These are phyloP conservation scores for Pelusios castaneus DNA, from an alignment of 2,113 vertebrate species.

Conservation along the genomic window DNA sequence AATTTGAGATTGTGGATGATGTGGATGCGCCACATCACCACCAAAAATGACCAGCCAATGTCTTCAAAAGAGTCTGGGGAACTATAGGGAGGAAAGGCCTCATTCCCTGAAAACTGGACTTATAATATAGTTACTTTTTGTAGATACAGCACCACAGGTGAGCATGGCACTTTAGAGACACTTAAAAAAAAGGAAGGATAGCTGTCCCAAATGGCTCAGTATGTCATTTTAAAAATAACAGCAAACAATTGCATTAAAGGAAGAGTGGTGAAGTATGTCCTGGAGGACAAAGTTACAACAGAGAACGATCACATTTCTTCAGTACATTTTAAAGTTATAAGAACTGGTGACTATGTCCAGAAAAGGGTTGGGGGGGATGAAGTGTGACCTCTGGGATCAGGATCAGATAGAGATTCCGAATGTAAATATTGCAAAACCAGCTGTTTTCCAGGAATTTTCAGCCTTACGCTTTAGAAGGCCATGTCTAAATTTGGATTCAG, in stretches of 20 bases:
- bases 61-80: background rate
- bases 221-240: background rate
- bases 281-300: background rate
- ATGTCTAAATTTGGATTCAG: background rate
- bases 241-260: background rate
- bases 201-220: background rate
- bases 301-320: background rate
- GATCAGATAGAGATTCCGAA: background rate
- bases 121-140: background rate
- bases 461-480: slow-evolving; percentile 8
- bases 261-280: background rate
- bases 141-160: background rate
- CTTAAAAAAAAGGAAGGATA: background rate
- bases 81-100: background rate
- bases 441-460: background rate
- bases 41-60: accelerated
- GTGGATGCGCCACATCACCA: no score
- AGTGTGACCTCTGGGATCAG: background rate
- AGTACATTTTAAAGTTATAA: background rate
- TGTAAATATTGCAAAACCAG: background rate
- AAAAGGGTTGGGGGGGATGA: background rate
- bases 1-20: background rate
- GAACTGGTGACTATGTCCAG: background rate
- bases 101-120: background rate
- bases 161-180: background rate